Evolutionary conservation across 2,888 invertebrate species (phyloP).

Genomic region (Idaea dimidiata): DNA sequence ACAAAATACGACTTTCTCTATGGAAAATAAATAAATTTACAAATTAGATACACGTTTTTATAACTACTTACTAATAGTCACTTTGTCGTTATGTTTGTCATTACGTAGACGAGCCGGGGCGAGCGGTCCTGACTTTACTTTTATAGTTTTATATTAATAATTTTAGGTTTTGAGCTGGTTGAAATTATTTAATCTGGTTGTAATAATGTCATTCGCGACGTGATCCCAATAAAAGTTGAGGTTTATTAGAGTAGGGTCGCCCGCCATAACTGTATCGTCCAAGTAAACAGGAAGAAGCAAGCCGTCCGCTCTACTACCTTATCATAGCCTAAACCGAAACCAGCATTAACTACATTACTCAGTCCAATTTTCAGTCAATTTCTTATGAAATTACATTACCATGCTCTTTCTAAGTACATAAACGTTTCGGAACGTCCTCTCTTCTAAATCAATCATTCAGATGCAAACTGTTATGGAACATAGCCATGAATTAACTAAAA

Average conservation of each 20-base stretch:
- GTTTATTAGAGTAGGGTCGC: slow-evolving; percentile 38
- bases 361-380: slow-evolving; percentile 80
- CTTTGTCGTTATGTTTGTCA: slow-evolving; percentile 67
- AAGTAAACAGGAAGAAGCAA: slow-evolving; percentile 62
- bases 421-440: slow-evolving; percentile 53
- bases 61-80: slow-evolving; percentile 73
- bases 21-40: slow-evolving; percentile 80
- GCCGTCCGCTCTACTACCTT: slow-evolving; percentile 75
- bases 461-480: slow-evolving; percentile 29
- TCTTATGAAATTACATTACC: slow-evolving; percentile 74
- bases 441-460: slow-evolving; percentile 37
- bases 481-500: slow-evolving; percentile 17
- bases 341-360: slow-evolving; percentile 76
- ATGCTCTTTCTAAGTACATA: slow-evolving; percentile 71
- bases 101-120: slow-evolving; percentile 55
- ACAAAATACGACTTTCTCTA: slow-evolving; percentile 81
- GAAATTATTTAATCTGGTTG: slow-evolving; percentile 12
- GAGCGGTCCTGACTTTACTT: slow-evolving; percentile 40
- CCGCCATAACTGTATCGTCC: slow-evolving; percentile 47
- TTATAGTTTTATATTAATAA: not conserved
- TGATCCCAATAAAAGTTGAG: slow-evolving; percentile 24
- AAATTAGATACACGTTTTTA: slow-evolving; percentile 77
- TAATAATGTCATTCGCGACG: slow-evolving; percentile 13
- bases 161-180: slow-evolving; percentile 27
- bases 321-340: slow-evolving; percentile 75